These are phyloP conservation scores for Tanytarsus gracilentus DNA, from an alignment of 2,888 invertebrate genomes.

Conservation along the genomic window DNA sequence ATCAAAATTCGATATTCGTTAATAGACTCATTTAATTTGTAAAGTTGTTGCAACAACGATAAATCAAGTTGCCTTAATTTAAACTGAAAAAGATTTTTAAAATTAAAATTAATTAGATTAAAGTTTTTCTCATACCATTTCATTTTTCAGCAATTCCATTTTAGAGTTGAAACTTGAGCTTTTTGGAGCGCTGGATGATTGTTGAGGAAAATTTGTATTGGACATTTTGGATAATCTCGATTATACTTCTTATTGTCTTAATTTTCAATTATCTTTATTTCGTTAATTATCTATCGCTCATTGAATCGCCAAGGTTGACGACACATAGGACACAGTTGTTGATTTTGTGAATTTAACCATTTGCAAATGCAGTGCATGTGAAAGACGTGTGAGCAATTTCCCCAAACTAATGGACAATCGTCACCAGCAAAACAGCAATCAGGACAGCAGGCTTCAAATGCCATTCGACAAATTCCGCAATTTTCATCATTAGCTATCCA, in stretches of 20 bases:
- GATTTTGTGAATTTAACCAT: constrained; percentile 91
- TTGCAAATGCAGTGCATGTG: constrained; percentile 99
- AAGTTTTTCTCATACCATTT: constrained; percentile 63
- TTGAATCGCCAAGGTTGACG: constrained; percentile 99
- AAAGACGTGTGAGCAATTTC: constrained; percentile 97
- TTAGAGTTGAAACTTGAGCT: not conserved
- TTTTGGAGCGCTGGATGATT: too few relatives aligned
- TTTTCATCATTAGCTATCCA: constrained; percentile 99
- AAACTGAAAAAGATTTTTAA: constrained; percentile 60
- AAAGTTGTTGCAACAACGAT: constrained; percentile 79
- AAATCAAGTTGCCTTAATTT: constrained; percentile 81
- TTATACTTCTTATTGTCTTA: not conserved
- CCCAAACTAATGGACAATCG: constrained; percentile 97
- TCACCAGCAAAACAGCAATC: constrained; percentile 97
- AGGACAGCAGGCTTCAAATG: constrained; percentile 98
- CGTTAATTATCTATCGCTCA: constrained; percentile 48
- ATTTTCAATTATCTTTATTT: not conserved
- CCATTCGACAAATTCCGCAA: constrained; percentile 98
- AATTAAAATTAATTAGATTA: not conserved
- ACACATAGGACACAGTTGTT: constrained; percentile 92
- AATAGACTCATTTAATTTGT: constrained; percentile 87
- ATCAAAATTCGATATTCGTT: constrained; percentile 72
- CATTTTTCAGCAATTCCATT: constrained; percentile 73
- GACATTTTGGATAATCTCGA: too few relatives aligned
- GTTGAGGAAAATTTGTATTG: too few relatives aligned